Conservation (phyloP, 1,140 invertebrate genomes). For the Temnothorax nylanderi region DNA sequence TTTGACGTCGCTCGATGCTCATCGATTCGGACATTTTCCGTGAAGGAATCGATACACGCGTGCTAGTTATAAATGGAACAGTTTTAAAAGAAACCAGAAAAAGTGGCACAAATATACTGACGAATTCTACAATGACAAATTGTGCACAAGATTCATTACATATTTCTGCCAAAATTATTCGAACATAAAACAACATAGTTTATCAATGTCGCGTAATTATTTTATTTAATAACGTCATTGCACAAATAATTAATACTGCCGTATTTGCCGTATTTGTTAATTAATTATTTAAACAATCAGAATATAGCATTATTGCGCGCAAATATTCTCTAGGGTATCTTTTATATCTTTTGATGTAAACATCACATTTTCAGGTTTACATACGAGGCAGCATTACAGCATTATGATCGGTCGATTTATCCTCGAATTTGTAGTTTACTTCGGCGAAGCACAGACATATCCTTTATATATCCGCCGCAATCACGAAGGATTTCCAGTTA, state of each 20-base stretch:
- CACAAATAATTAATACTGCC: background rate
- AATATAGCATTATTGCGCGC: background rate
- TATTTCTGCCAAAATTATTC: background rate
- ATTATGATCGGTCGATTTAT: conserved; percentile 48
- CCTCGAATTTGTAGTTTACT: conserved; percentile 53
- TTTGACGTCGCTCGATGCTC: conserved; percentile 23
- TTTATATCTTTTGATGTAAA: background rate
- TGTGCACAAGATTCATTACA: background rate
- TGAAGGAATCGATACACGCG: background rate
- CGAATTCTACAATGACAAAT: background rate
- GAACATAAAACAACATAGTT: background rate
- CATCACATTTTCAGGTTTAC: conserved; percentile 1
- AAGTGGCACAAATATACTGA: background rate
- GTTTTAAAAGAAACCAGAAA: background rate
- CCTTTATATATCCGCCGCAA: conserved; percentile 52
- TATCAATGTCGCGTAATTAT: conserved; percentile 7
- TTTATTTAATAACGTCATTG: background rate
- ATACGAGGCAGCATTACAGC: background rate
- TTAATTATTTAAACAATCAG: conserved; percentile 27
- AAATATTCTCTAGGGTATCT: background rate
- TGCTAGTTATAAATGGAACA: background rate
- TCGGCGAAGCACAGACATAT: conserved; percentile 38
- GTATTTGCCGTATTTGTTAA: background rate
- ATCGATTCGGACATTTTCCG: background rate
- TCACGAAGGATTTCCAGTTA: conserved; percentile 60